Conservation (phyloP, 1,140 invertebrate species). For the Drosophila quadrilineata region DNA sequence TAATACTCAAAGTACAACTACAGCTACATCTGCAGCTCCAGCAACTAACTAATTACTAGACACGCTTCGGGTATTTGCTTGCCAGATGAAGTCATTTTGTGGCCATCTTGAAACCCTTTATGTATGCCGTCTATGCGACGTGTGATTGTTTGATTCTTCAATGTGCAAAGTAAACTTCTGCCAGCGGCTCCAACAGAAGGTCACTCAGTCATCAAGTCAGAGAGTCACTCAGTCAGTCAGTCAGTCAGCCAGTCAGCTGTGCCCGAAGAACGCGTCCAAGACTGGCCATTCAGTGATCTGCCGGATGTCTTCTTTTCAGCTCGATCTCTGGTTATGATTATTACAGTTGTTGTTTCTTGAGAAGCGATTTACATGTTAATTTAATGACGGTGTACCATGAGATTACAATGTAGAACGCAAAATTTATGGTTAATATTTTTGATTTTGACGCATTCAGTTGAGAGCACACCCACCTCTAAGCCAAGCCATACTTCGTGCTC, state of each 20-base stretch:
- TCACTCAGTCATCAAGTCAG: conserved; percentile 18
- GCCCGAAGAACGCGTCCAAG: conserved; percentile 31
- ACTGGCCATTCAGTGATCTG: conserved; percentile 49
- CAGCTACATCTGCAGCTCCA: conserved; percentile 3
- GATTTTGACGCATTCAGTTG: conserved; percentile 41
- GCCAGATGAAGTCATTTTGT: conserved; percentile 59
- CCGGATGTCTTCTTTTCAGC: conserved; percentile 61
- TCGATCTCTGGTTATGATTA: too few species aligned
- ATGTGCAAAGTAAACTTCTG: conserved; percentile 16
- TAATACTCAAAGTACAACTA: conserved; percentile 45
- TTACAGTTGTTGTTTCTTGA: too few species aligned
- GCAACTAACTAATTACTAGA: conserved; percentile 67
- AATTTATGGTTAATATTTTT: conserved; percentile 64
- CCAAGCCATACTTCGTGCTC: neutral
- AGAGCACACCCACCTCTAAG: conserved; percentile 31
- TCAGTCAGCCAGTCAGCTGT: conserved; percentile 14
- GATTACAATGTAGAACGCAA: conserved; percentile 28
- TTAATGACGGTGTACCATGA: conserved; percentile 50
- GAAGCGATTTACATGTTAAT: conserved; percentile 74
- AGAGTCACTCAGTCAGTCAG: conserved; percentile 18
- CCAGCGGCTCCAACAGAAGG: conserved; percentile 36
- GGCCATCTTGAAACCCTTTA: conserved; percentile 49
- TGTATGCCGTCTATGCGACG: conserved; percentile 11
- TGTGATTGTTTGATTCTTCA: conserved; percentile 45
- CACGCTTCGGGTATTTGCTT: conserved; percentile 62